Evolutionary conservation across 2,888 invertebrate genomes (phyloP), one percentile per base, ranked within the genome.

Genomic region (Chamaedrilus cognettii): DNA sequence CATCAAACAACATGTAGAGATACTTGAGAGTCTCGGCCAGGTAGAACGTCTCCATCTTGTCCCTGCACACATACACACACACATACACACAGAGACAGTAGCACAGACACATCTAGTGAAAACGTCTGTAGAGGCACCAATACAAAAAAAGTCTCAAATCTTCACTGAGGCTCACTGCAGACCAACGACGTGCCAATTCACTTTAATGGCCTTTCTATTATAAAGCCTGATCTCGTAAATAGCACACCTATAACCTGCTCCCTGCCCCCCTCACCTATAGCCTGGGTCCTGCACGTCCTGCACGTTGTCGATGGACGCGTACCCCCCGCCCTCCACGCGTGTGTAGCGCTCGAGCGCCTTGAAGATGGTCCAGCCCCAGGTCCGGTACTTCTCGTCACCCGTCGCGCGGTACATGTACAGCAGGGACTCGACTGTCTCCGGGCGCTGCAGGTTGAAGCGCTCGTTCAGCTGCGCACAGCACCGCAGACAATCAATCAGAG

Each of bases 41-140:
- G 88, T 98, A 97, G 88, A 93, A 99, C 85, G 96, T 96, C 85
- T 99, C 98, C 91, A 97, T 95, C 89, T 94, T 91, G 84, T 99
- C 96, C 76, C 74, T 79, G 76, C n/a, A 70, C 83, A n/a, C 90
- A n/a, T n/a, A n/a, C n/a, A n/a, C n/a, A n/a, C n/a, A n/a, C n/a
- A n/a, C n/a, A n/a, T n/a, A n/a, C n/a, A n/a, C n/a, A n/a, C n/a
- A n/a, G n/a, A n/a, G n/a, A n/a, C n/a, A n/a, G n/a, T n/a, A n/a
- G n/a, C n/a, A n/a, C n/a, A n/a, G n/a, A n/a, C n/a, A n/a, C n/a
- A n/a, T n/a, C n/a, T n/a, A n/a, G n/a, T n/a, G n/a, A n/a, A n/a
- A n/a, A n/a, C n/a, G n/a, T n/a, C n/a, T n/a, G n/a, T n/a, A n/a
- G n/a, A n/a, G n/a, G n/a, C n/a, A n/a, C n/a, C n/a, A n/a, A n/a